Base-by-base conservation (phyloP, 1,140 invertebrate genomes). In the Triops cancriformis region DNA sequence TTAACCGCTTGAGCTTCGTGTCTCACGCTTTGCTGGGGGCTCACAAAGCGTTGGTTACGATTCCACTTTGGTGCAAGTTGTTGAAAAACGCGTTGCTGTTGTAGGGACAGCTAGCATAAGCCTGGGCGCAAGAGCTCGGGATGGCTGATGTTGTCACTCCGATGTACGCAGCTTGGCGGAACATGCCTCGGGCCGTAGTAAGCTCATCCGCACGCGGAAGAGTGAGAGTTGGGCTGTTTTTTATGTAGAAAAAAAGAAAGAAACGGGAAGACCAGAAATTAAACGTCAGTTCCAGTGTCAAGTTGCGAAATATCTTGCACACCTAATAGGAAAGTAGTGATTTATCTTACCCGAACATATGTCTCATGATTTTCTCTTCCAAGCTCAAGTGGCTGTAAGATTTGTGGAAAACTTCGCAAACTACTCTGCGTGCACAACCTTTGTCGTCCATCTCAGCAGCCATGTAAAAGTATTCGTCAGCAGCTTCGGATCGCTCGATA, bases 381-480 rank as follows among this genome's bases (percentile, higher is more conserved):
- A 64, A 18, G 23, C 18, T 64, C 51, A 64, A 23, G 5, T 64
- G 51, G 23, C 14, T 64, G 14, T 64, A 64, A 18, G 14, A 1
- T 64, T 64, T 64, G 51, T 64, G 51, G 51, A 64, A 64, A 18
- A 64, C 51, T 64, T 64, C 51, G 51, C 51, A 64, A 64, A 64
- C 14, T 9, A 23, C 51, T 64, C 23, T 64, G 51, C 51, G 51
- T 14, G 51, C 51, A 64, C 51, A 64, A 64, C 51, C 51, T 64
- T 64, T 18, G 18, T 64, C 5, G 18, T 64, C 51, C n/a, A 64
- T 64, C 1, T 64, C n/a, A 18, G 51, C 51, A 7, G 51, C 51
- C 51, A 64, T 64, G n/a, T 64, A 23, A 23, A 64, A 64, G 51
- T 64, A 64, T 23, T 64, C 51, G 23, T 64, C 51, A 18, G 51